Percentiles rank a stretch among this genome's conserved stretches.
Conservation (phyloP, 2,888 invertebrate genomes). For the Lamellibrachia satsuma region DNA sequence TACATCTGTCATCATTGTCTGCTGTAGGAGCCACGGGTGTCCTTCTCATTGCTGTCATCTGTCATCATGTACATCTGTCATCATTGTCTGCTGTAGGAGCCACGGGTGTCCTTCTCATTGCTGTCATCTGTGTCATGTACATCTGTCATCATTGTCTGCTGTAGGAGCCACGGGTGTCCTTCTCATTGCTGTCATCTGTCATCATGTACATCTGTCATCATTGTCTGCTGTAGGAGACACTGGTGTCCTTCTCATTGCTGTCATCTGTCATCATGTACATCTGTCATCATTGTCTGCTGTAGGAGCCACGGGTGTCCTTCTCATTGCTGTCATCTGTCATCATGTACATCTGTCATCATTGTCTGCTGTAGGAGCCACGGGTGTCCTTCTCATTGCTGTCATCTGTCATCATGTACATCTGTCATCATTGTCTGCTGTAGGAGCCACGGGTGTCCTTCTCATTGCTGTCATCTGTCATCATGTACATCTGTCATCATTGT, state of each 20-base stretch:
- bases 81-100: slow-evolving; percentile 67
- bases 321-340: slow-evolving; percentile 66
- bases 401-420: slow-evolving; percentile 31
- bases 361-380: slow-evolving; percentile 70
- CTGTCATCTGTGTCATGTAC: too few relatives aligned
- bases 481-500: too few relatives aligned
- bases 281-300: slow-evolving; percentile 65
- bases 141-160: too few relatives aligned
- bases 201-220: too few relatives aligned
- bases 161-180: slow-evolving; percentile 49
- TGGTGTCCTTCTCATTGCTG: slow-evolving; percentile 69
- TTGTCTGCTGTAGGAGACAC: slow-evolving; percentile 70
- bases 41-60: slow-evolving; percentile 67
- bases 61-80: not conserved
- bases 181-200: slow-evolving; percentile 67
- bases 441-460: slow-evolving; percentile 71
- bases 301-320: slow-evolving; percentile 69
- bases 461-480: slow-evolving; percentile 61
- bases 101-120: slow-evolving; percentile 70
- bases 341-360: too few relatives aligned
- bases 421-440: slow-evolving; percentile 57
- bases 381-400: slow-evolving; percentile 69
- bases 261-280: slow-evolving; percentile 50
- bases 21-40: slow-evolving; percentile 71
- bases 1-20: too few relatives aligned